Base-by-base conservation (phyloP, 92 coral and sea anemone species). In the Phenganax subtilis region DNA sequence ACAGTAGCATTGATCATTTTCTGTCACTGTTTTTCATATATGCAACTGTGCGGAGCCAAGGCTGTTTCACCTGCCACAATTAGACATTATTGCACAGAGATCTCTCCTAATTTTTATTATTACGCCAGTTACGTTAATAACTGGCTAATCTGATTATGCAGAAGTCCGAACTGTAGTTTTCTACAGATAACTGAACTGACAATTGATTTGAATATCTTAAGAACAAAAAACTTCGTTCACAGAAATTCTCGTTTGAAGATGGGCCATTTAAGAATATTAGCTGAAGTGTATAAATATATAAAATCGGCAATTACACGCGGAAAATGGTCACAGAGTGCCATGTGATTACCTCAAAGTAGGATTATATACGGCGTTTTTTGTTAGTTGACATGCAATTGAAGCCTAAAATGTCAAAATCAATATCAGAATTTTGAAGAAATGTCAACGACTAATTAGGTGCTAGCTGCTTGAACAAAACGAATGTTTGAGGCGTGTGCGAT, bases 361-460 rank as follows among this genome's bases (percentile, higher is more conserved):
- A 79, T 79, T 79, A 79, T 79, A 77, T 77, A 63, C 63, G 83
- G 53, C 83, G 74, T 79, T 67, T 79, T 61, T 79, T 79, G 83
- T 79, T 79, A 64, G 83, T 79, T 52, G 83, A 65, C 58, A 28
- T 68, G 62, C 63, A 79, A 79, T 79, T 79, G 74, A 79, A 79
- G 74, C 53, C 54, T 79, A 79, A 64, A 79, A 79, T 63, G 83
- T 64, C 61, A 63, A 63, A 12, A n/a, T 65, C 65, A 28, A 68
- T 54, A 51, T 73, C 58, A 16, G 65, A 79, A 79, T 64, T 54
- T 68, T 79, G 65, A 79, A 63, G 74, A 79, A 79, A 79, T 79
- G 74, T 79, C 61, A 79, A 63, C 82, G 57, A 57, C 55, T 76
- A 69, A 76, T 37, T 37, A 37, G 12, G 67, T 57, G n/a, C 47